A percentile compares a stretch with the other conserved stretches of the same genome.
Conservation (phyloP, 2,888 invertebrate species). For the Bombyx huttoni region DNA sequence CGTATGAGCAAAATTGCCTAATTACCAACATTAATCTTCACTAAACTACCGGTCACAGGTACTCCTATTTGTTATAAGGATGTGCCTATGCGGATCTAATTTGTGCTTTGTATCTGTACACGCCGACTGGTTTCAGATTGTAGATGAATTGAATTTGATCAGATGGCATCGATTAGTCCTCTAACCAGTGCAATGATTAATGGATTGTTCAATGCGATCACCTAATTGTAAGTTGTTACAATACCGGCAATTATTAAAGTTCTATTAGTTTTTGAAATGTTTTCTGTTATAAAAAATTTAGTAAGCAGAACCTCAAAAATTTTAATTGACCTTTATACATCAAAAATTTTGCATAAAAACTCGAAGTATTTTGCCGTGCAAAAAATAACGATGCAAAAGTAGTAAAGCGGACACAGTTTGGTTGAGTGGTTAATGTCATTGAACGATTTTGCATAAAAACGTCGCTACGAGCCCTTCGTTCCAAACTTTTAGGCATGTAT, state of each 20-base stretch:
- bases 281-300: too few relatives aligned
- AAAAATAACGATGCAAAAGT: conserved; percentile 18
- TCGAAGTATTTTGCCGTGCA: conserved; percentile 7
- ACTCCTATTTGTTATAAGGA: too few relatives aligned
- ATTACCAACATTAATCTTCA: conserved; percentile 30
- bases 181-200: too few relatives aligned
- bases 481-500: conserved; percentile 55
- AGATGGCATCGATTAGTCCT: too few relatives aligned
- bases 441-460: conserved; percentile 64
- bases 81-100: too few relatives aligned
- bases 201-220: too few relatives aligned
- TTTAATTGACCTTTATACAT: neutral
- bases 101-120: too few relatives aligned
- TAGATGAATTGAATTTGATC: too few relatives aligned
- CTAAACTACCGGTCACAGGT: conserved; percentile 2
- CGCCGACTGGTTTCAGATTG: too few relatives aligned
- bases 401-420: conserved; percentile 45
- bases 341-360: conserved; percentile 1
- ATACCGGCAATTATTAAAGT: too few relatives aligned
- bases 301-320: neutral
- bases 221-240: too few relatives aligned
- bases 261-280: too few relatives aligned
- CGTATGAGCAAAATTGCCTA: conserved; percentile 26
- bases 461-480: conserved; percentile 31
- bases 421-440: conserved; percentile 46